Conservation (phyloP, 2,888 invertebrate genomes). For the Busseola fusca region DNA sequence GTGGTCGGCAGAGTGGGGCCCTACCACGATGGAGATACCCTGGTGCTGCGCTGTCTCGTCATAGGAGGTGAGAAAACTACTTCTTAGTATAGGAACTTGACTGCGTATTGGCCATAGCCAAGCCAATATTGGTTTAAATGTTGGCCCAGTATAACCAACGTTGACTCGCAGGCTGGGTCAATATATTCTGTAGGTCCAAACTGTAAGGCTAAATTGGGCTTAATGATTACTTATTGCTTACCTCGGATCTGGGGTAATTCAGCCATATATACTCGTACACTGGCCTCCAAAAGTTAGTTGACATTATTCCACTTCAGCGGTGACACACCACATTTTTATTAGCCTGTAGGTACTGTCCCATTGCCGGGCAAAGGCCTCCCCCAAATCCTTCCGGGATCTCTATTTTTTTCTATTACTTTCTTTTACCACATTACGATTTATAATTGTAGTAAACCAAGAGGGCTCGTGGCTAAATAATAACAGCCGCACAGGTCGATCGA, state of each 20-base stretch:
- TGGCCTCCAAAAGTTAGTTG: no score
- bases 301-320: no score
- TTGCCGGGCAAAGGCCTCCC: no score
- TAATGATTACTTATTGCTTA: background rate
- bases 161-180: background rate
- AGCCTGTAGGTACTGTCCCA: no score
- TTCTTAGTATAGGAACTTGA: background rate
- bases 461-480: no score
- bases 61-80: conserved; percentile 85
- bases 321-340: no score
- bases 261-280: no score
- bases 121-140: background rate
- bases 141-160: background rate
- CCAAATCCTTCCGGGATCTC: no score
- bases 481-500: no score
- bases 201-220: background rate
- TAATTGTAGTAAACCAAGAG: no score
- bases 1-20: conserved; percentile 86
- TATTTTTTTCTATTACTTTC: no score
- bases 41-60: conserved; percentile 88
- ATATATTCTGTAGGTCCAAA: background rate
- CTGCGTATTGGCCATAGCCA: background rate
- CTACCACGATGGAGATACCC: conserved; percentile 89
- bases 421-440: no score
- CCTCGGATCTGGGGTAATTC: background rate